Conservation (phyloP, 2,888 invertebrate species). For the Platypus cylindrus region DNA sequence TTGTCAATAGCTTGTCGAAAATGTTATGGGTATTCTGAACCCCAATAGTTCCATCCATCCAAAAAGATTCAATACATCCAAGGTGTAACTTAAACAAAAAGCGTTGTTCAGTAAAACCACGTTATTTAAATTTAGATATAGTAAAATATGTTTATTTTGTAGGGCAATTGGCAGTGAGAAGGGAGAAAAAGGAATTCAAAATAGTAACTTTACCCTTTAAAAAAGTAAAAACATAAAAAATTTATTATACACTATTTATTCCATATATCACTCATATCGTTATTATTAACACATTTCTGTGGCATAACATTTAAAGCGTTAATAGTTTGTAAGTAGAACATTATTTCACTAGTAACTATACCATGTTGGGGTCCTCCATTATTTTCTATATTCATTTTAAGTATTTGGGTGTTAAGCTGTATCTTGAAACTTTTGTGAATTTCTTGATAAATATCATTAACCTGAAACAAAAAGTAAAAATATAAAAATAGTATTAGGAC, state of each 20-base stretch:
- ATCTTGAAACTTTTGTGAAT: constrained; percentile 80
- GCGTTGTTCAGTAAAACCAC: no score
- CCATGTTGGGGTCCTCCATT: constrained; percentile 97
- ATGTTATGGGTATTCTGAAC: no score
- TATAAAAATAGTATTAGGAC: no score
- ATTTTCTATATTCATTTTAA: constrained; percentile 78
- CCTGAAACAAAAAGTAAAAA: constrained; percentile 22
- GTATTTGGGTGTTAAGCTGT: constrained; percentile 69
- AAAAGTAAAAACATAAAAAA: background rate
- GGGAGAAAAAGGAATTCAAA: no score
- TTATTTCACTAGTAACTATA: constrained; percentile 82
- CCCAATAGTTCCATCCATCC: no score
- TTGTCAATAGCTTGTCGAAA: no score
- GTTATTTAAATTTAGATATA: no score
- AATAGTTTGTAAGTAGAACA: constrained; percentile 80
- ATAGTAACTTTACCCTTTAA: no score
- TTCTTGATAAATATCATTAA: constrained; percentile 39
- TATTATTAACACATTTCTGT: constrained; percentile 56
- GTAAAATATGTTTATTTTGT: no score
- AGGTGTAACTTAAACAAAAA: no score
- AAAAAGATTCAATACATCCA: no score
- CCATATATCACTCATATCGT: constrained; percentile 77
- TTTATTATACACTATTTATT: constrained; percentile 37
- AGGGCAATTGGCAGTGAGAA: no score
- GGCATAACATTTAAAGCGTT: constrained; percentile 68